Percentiles rank a stretch among this genome's conserved stretches.
These are phyloP conservation scores for Rhinella marina DNA, from an alignment of 2,797 vertebrate genomes.

Conservation along the genomic window DNA sequence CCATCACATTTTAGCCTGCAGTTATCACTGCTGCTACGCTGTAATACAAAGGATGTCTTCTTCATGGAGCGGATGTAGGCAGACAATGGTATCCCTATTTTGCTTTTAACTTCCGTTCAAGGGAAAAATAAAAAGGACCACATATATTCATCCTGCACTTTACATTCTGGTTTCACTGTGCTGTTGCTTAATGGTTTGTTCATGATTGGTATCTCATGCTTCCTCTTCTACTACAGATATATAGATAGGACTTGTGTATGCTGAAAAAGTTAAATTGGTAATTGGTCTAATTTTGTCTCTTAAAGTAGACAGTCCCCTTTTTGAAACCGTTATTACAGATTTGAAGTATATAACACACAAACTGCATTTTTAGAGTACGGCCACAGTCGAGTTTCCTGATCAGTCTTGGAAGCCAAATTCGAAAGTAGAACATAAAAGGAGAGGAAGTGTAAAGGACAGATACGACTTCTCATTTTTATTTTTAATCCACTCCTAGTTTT, in stretches of 20 bases:
- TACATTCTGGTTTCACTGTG: conserved; percentile 12
- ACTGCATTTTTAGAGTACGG: no score
- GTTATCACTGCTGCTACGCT: not conserved
- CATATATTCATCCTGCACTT: conserved; percentile 45
- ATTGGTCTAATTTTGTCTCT: not conserved
- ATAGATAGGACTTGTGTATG: not conserved
- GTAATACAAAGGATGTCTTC: conserved; percentile 36
- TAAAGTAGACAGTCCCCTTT: not conserved
- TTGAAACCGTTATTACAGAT: no score
- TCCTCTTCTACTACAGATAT: not conserved
- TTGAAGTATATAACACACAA: no score
- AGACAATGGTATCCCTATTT: conserved; percentile 48
- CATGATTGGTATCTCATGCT: not conserved
- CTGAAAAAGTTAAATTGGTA: not conserved
- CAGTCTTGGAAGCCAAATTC: no score
- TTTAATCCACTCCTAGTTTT: no score
- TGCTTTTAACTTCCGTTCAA: conserved; percentile 33
- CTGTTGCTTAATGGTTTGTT: not conserved
- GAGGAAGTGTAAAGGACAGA: no score
- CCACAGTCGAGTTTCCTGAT: no score
- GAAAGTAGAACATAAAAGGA: no score
- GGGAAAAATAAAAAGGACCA: not conserved
- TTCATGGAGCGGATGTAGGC: conserved; percentile 28
- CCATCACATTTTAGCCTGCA: not conserved
- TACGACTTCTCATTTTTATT: no score